Evolutionary conservation across 2,888 invertebrate genomes (phyloP).

Genomic region (Bembecia ichneumoniformis): DNA sequence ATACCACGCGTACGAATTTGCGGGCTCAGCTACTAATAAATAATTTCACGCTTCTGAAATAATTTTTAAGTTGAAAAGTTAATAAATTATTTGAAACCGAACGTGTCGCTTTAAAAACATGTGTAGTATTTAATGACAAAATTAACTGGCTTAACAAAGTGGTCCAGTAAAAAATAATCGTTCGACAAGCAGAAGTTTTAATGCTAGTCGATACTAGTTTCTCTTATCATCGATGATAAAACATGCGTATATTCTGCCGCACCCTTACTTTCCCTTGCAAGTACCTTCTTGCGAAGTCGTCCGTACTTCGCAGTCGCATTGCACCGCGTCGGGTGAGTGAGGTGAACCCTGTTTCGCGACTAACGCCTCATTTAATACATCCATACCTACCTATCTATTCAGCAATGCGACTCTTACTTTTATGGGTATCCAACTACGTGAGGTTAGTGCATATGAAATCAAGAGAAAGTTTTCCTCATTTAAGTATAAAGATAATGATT

Average conservation of each 20-base stretch:
- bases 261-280: slow-evolving; percentile 61
- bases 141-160: too few relatives aligned
- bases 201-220: slow-evolving; percentile 47
- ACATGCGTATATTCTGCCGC: slow-evolving; percentile 59
- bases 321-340: slow-evolving; percentile 37
- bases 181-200: slow-evolving; percentile 15
- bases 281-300: not conserved
- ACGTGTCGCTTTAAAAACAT: too few relatives aligned
- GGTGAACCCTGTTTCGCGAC: slow-evolving; percentile 38
- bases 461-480: slow-evolving; percentile 35
- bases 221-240: slow-evolving; percentile 67
- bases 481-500: slow-evolving; percentile 2
- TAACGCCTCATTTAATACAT: slow-evolving; percentile 42
- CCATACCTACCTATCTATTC: slow-evolving; percentile 11
- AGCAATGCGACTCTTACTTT: slow-evolving; percentile 35
- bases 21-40: too few relatives aligned
- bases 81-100: too few relatives aligned
- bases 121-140: too few relatives aligned
- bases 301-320: not conserved
- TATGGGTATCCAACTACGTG: slow-evolving; percentile 43
- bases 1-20: too few relatives aligned
- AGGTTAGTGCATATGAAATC: slow-evolving; percentile 42
- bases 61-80: too few relatives aligned
- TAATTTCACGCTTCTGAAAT: too few relatives aligned
- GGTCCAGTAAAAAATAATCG: slow-evolving; percentile 14